Evolutionary conservation across 2,113 vertebrate genomes (phyloP), one percentile per base, ranked within the genome.

Genomic region (Elanoides forficatus): DNA sequence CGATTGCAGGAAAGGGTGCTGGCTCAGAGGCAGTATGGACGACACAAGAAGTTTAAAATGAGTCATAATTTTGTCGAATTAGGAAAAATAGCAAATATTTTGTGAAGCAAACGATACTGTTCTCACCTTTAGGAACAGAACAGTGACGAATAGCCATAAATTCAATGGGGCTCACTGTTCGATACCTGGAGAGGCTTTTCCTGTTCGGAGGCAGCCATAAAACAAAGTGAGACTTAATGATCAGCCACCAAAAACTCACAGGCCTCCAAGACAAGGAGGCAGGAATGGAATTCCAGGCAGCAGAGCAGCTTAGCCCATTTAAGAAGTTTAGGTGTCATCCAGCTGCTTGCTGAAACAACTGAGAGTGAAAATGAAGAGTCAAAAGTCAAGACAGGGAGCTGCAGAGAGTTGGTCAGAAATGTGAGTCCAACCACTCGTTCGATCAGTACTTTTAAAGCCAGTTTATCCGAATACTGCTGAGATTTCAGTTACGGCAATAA

Each of bases 341-440:
- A 66, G 94, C 65, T 82, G 74, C 42, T 85, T n/a, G 53, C 81
- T 79, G 94, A 66, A 23, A 14, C 4, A 20, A 16, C 29, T 1
- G 25, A 40, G 45, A 15, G 42, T 8, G 79, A n/a, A 75, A 71
- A 40, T 0, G 30, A 81, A 7, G 5, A 66, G 38, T 10, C 88
- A 67, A 15, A 58, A 89, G 7, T 19, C 36, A 36, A 21, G 60
- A 29, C 47, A 81, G 42, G 52, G 38, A 71, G 70, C 66, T 53
- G 85, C 43, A 15, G 81, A 2, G 45, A 22, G 59, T 1, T 25
- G 53, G 1, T 34, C 43, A 40, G 30, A 36, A 73, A 19, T 15
- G 3, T 8, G 0, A 80, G 17, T 2, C 13, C 58, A 52, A 17
- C 11, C 62, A 21, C 30, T 7, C 23, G 40, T 3, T 52, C 2